phyloP scores from a whole-genome alignment of 2,888 invertebrate species.

The Epistrophe eligans region DNA sequence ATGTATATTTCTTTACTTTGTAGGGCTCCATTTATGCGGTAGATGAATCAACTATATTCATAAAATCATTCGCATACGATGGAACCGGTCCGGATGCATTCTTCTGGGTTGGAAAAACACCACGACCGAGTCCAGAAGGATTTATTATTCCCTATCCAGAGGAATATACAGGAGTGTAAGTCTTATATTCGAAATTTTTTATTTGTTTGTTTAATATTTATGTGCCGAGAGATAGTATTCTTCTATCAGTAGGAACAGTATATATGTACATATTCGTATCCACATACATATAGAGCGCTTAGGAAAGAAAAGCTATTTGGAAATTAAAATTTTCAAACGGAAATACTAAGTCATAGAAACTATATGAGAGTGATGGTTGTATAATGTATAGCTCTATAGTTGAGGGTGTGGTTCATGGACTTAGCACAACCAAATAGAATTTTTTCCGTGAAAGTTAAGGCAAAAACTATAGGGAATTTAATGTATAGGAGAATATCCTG shows the following conservation, averaged over 20 bases:
- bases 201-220: conserved; percentile 8
- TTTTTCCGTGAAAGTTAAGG: conserved; percentile 2
- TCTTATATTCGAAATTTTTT: conserved; percentile 69
- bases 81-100: conserved; percentile 94
- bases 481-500: background rate
- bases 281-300: background rate
- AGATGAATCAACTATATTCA: conserved; percentile 94
- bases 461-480: conserved; percentile 14
- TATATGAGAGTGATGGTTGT: background rate
- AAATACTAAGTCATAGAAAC: conserved; percentile 60
- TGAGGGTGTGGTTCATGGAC: conserved; percentile 25
- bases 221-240: conserved; percentile 2
- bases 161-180: conserved; percentile 91
- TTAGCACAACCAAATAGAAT: background rate
- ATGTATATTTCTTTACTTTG: conserved; percentile 45
- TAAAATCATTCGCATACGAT: conserved; percentile 94
- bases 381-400: background rate
- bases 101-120: conserved; percentile 95
- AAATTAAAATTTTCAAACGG: conserved; percentile 74
- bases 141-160: conserved; percentile 94
- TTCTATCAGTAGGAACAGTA: background rate
- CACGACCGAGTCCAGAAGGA: conserved; percentile 92
- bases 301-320: conserved; percentile 62
- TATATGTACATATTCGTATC: too few relatives aligned
- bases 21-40: conserved; percentile 93